Percentiles rank a stretch among this genome's conserved stretches.
These are phyloP conservation scores for Diorhabda elongata DNA, from an alignment of 1,140 invertebrate species.

Conservation along the genomic window DNA sequence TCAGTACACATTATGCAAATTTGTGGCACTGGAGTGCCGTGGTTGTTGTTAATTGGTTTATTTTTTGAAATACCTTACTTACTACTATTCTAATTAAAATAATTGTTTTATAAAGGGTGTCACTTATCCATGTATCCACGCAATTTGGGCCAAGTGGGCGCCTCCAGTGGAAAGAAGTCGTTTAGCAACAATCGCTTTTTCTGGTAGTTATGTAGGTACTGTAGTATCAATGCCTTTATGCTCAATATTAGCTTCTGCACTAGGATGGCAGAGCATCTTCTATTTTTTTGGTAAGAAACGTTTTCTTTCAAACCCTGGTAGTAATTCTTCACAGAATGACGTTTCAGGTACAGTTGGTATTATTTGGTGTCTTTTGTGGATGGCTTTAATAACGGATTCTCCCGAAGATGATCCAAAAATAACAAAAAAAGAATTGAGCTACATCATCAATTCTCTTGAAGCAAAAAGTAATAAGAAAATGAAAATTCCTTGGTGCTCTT, in stretches of 20 bases:
- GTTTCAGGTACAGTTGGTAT: slow-evolving; percentile 58
- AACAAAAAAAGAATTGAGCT: slow-evolving; percentile 68
- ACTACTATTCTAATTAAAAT: neutral
- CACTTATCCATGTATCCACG: slow-evolving; percentile 85
- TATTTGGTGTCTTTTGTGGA: slow-evolving; percentile 69
- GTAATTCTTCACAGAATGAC: neutral
- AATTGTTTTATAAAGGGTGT: slow-evolving; percentile 63
- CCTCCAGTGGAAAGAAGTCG: slow-evolving; percentile 76
- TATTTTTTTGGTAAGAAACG: slow-evolving; percentile 73
- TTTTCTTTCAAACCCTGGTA: neutral
- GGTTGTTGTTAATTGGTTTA: too few relatives aligned
- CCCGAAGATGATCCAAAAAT: slow-evolving; percentile 75
- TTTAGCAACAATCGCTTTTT: slow-evolving; percentile 73
- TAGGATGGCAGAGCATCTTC: slow-evolving; percentile 84
- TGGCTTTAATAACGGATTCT: slow-evolving; percentile 66
- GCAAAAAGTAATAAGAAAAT: slow-evolving; percentile 49
- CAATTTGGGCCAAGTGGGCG: slow-evolving; percentile 85
- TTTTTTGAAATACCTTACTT: too few relatives aligned
- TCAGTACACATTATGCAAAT: too few relatives aligned
- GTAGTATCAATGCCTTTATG: slow-evolving; percentile 75
- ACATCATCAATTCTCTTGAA: slow-evolving; percentile 58
- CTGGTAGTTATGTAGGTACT: slow-evolving; percentile 78
- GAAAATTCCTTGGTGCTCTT: slow-evolving; percentile 73
- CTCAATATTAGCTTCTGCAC: slow-evolving; percentile 64
- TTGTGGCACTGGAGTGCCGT: too few relatives aligned